Evolutionary conservation across 1,140 invertebrate species (phyloP), one percentile per base, ranked within the genome.

Genomic region (Macrosteles quadrilineatus): DNA sequence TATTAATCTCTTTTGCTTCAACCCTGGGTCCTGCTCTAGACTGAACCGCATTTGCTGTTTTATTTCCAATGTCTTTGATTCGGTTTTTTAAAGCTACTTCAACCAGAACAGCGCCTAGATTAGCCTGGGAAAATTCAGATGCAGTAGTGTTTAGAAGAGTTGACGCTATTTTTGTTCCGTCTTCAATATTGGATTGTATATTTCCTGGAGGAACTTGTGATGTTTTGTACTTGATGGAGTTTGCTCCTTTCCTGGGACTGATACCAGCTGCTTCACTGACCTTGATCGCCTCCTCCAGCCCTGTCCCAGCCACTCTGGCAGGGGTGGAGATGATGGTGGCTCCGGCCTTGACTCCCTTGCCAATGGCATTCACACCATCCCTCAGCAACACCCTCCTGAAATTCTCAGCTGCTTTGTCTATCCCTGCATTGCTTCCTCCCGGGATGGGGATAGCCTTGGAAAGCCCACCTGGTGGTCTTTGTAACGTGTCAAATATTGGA

Each of bases 31-130:
- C 47, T 19, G 14, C 21, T n/a, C 4, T 50, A 11, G 47, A 50
- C 47, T 21, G 14, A 17, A 50, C 47, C 4, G 21, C 14, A 19
- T 4, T 11, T 3, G 47, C 47, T 11, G 47, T 50, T 50, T 50
- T 50, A n/a, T 50, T 50, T 19, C 47, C 47, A 50, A 50, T 50
- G n/a, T 50, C 47, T 50, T 50, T 50, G 6, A 50, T 50, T 21
- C 47, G 4, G 21, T 50, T 50, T 50, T 50, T 50, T 21, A 50
- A 50, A 50, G 47, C 47, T 4, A 50, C 47, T 19, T 50, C 47
- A 11, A 50, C 47, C 6, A 50, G 21, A 21, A 50, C 47, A 50
- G 47, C 47, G 4, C 47, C 47, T 11, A 50, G 47, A 50, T 50
- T 50, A 19, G 47, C 47, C n/a, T 50, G 47, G 6, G 47, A 50